A percentile compares a stretch with the other conserved stretches of the same genome.
Conservation (phyloP, 2,797 vertebrate genomes). For the Decapterus maruadsi region DNA sequence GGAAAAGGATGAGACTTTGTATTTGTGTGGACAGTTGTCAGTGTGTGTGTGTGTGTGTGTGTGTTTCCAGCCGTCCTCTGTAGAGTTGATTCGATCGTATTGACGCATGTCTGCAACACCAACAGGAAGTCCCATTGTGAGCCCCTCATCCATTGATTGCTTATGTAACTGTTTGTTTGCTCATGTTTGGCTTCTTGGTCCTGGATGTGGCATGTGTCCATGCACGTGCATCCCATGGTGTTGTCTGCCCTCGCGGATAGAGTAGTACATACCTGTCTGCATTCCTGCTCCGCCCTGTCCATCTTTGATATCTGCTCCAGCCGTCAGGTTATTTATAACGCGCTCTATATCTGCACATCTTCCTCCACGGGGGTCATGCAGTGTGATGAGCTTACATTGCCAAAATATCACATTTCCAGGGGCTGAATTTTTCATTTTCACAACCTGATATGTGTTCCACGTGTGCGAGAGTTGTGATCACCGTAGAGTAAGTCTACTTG, state of each 20-base stretch:
- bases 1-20: neutral
- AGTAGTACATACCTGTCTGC: slow-evolving; percentile 12
- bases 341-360: neutral
- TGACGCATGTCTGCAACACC: slow-evolving; percentile 56
- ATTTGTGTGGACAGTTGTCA: slow-evolving; percentile 22
- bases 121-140: slow-evolving; percentile 60
- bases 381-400: neutral
- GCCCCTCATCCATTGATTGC: slow-evolving; percentile 64
- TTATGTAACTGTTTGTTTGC: slow-evolving; percentile 64
- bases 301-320: neutral
- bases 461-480: neutral
- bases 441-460: neutral
- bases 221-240: slow-evolving; percentile 40
- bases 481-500: neutral
- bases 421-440: neutral
- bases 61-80: slow-evolving; percentile 33
- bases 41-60: neutral
- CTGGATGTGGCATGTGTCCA: slow-evolving; percentile 35
- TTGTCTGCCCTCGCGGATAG: neutral
- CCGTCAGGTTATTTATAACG: slow-evolving; percentile 2
- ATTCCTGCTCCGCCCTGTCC: neutral
- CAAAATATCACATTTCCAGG: neutral
- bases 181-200: slow-evolving; percentile 23
- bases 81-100: slow-evolving; percentile 61
- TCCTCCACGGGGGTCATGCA: neutral